Evolutionary conservation across 2,888 invertebrate species (phyloP).

Genomic region (Encarsia formosa): DNA sequence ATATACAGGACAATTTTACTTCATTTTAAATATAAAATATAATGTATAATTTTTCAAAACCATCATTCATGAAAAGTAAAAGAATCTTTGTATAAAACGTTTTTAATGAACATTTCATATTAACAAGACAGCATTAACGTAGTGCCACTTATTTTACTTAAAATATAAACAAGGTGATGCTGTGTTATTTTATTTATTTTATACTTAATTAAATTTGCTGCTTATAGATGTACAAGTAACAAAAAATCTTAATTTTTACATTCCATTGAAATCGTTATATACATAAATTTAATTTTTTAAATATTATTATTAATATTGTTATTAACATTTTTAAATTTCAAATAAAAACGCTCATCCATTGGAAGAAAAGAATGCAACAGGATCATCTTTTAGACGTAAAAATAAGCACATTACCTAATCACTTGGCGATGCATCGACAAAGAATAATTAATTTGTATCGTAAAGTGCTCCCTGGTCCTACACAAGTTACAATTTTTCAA

Average conservation of each 20-base stretch:
- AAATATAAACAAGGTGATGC: conserved; percentile 25
- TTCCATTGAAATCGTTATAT: too few species aligned
- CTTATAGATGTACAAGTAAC: conserved; percentile 17
- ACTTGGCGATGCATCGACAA: conserved; percentile 18
- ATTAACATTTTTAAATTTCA: background rate
- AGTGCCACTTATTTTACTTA: conserved; percentile 13
- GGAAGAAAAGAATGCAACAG: conserved; percentile 14
- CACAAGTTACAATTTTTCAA: conserved; percentile 1
- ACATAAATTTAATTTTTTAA: too few species aligned
- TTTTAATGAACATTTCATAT: conserved; percentile 18
- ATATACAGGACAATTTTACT: too few species aligned
- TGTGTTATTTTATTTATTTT: conserved; percentile 14
- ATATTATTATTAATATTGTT: too few species aligned
- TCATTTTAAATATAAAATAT: conserved; percentile 23
- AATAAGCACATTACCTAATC: conserved; percentile 17
- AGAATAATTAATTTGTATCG: too few species aligned
- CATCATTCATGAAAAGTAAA: conserved; percentile 18
- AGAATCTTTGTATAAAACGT: conserved; percentile 22
- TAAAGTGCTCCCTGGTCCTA: conserved; percentile 9
- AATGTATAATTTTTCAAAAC: conserved; percentile 14
- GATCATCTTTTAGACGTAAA: conserved; percentile 9
- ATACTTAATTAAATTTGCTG: conserved; percentile 9
- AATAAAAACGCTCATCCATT: conserved; percentile 8
- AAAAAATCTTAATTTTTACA: conserved; percentile 19
- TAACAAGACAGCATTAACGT: conserved; percentile 25